Evolutionary conservation across 2,888 invertebrate genomes (phyloP), one percentile per base, ranked within the genome.

Genomic region (Eurytoma adleriae): DNA sequence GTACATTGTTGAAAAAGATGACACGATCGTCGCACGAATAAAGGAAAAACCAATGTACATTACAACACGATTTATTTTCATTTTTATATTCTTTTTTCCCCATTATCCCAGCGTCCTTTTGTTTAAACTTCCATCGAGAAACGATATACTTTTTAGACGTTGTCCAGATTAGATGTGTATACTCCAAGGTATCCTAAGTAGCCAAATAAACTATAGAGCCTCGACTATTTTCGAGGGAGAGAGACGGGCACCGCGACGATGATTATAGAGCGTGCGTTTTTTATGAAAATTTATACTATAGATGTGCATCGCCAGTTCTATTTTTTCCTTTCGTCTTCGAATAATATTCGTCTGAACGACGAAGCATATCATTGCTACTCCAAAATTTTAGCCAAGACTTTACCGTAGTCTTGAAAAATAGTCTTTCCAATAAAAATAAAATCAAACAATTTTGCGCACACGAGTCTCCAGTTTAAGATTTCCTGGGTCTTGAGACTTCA

Each of bases 41-140:
- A 75, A 50, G 30, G 30, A 59, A 79, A 80, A 75, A 80, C 67
- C 61, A 76, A 72, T 80, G 77, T 77, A 80, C 77, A 77, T 80
- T 68, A 80, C 56, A 68, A 40, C 20, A 3, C 57, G 59, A 20
- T 70, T 66, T 57, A 30, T 54, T 27, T 69, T 79, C 20, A 13
- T 48, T 40, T 64, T 62, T 14, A 27, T 40, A 40, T 54, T 68
- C 2, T 24, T 20, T 10, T 62, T 57, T 57, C 48, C 5, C 16
- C 48, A 24, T 13, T 13, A 40, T 54, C 16, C 57, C 0, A 30
- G 20, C 27, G n/a, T 50, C 1, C 40, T 12, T 73, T 66, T 20
- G n/a, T n/a, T 70, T 70, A 27, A 27, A 24, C 4, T 27, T 61
- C 24, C 24, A 40, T 14, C 14, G 24, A 61, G 20, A 24, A 13